These are phyloP conservation scores for Oreotrochilus melanogaster DNA, from an alignment of 2,113 vertebrate genomes.

Conservation along the genomic window DNA sequence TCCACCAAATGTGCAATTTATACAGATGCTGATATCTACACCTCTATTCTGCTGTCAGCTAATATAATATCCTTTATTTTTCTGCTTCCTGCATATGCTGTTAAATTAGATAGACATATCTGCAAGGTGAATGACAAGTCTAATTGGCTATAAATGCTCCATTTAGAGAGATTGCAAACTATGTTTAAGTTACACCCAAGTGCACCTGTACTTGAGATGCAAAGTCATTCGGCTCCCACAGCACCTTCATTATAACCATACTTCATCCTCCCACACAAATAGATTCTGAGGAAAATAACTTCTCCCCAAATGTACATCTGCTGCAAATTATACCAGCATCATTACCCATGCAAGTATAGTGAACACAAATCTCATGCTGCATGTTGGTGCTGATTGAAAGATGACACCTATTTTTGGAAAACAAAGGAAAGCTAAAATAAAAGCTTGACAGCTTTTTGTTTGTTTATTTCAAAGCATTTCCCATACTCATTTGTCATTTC, in stretches of 20 bases:
- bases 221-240: constrained; percentile 59
- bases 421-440: constrained; percentile 23
- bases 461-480: not conserved
- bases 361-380: constrained; percentile 29
- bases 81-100: constrained; percentile 51
- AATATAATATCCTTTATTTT: constrained; percentile 47
- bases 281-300: constrained; percentile 64
- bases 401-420: constrained; percentile 35
- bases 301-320: constrained; percentile 69
- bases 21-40: not conserved
- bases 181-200: constrained; percentile 72
- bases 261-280: constrained; percentile 71
- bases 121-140: constrained; percentile 70
- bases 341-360: constrained; percentile 38
- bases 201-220: constrained; percentile 71
- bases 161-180: constrained; percentile 71
- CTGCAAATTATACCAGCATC: constrained; percentile 44
- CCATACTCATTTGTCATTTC: constrained; percentile 1
- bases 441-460: not conserved
- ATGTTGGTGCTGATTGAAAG: constrained; percentile 35
- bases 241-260: constrained; percentile 62
- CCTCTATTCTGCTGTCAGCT: constrained; percentile 39
- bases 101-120: constrained; percentile 55
- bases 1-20: not conserved
- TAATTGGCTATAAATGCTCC: constrained; percentile 72